phyloP scores from a whole-genome alignment of 2,113 vertebrate genomes.

The Onychostoma macrolepis region DNA sequence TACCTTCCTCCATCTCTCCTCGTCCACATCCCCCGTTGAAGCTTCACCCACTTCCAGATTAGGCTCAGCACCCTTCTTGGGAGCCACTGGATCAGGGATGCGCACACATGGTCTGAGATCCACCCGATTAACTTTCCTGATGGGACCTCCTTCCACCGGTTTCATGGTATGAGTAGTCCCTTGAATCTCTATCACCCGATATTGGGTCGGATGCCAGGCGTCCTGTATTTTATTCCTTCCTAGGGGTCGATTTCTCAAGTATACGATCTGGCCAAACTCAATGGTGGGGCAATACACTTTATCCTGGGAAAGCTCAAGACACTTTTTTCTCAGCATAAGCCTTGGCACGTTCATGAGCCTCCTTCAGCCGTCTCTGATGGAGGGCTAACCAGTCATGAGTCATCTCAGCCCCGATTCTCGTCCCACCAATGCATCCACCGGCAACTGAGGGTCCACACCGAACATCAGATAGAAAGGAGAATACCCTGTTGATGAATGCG shows the following conservation, averaged over 20 bases:
- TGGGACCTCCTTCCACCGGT: neutral
- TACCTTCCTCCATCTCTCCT: neutral
- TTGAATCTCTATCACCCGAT: neutral
- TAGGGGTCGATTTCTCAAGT: neutral
- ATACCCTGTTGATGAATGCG: neutral
- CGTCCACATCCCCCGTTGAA: neutral
- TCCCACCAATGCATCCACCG: neutral
- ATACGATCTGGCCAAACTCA: neutral
- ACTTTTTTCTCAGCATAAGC: neutral
- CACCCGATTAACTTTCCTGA: neutral
- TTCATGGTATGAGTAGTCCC: neutral
- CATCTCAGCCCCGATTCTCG: neutral
- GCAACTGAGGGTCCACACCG: slow-evolving; percentile 1
- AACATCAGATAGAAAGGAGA: slow-evolving; percentile 27
- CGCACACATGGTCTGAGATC: neutral
- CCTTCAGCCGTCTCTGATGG: neutral
- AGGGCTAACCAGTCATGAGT: slow-evolving; percentile 6
- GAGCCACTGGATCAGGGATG: neutral
- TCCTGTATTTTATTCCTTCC: neutral
- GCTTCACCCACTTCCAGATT: neutral
- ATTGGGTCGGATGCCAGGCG: neutral
- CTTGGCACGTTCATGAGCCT: neutral
- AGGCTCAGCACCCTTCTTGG: neutral
- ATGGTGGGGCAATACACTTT: neutral
- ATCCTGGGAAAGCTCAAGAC: neutral